Conservation (phyloP, 2,888 invertebrate genomes). For the Leucozona laternaria region DNA sequence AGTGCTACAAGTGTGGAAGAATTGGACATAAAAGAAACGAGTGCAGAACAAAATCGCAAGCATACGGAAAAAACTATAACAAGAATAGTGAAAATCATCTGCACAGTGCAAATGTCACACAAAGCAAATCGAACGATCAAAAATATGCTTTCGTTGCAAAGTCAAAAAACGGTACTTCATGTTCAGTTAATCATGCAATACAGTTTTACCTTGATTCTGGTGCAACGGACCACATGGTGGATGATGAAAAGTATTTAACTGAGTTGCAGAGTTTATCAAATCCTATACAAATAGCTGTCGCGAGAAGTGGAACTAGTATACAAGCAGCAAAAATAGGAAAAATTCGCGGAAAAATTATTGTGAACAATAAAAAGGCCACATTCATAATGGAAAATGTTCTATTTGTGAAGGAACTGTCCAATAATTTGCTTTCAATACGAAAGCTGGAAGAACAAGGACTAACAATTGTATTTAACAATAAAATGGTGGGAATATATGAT, state of each 20-base stretch:
- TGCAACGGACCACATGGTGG: constrained; percentile 23
- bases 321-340: not conserved
- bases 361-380: not conserved
- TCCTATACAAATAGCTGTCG: not conserved
- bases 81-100: not conserved
- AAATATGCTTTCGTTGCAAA: constrained; percentile 14
- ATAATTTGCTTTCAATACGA: not conserved
- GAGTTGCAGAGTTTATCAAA: not conserved
- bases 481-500: not conserved
- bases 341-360: not conserved
- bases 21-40: not conserved
- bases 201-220: constrained; percentile 7
- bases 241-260: not conserved
- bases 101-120: not conserved
- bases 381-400: not conserved
- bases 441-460: not conserved
- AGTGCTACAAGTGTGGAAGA: not conserved
- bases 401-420: not conserved
- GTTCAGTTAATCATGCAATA: not conserved
- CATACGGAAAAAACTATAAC: not conserved
- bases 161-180: not conserved
- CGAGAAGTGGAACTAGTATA: not conserved
- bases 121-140: not conserved
- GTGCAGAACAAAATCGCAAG: not conserved
- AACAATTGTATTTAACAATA: not conserved